Evolutionary conservation across 1,140 invertebrate species (phyloP).

Genomic region (Sycophaga agraensis): DNA sequence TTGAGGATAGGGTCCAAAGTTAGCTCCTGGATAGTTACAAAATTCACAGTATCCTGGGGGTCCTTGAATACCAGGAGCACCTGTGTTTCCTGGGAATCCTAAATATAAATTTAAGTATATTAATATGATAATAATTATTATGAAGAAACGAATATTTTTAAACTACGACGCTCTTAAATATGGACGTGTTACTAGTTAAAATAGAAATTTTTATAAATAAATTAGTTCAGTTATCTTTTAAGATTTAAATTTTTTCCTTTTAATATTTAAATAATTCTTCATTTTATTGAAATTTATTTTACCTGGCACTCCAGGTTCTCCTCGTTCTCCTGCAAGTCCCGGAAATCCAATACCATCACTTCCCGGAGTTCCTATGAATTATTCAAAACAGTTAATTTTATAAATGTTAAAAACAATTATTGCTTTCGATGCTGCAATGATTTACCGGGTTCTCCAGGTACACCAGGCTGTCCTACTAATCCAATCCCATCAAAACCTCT

Average conservation of each 20-base stretch:
- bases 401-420: too few species aligned
- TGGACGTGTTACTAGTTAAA: too few species aligned
- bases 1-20: neutral
- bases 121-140: too few species aligned
- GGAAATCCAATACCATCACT: constrained; percentile 63
- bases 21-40: constrained; percentile 53
- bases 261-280: too few species aligned
- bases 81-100: constrained; percentile 57
- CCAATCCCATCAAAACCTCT: constrained; percentile 69
- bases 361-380: constrained; percentile 63
- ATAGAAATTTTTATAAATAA: too few species aligned
- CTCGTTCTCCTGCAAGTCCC: constrained; percentile 65
- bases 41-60: constrained; percentile 66
- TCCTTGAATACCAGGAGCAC: constrained; percentile 60
- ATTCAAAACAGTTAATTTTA: too few species aligned
- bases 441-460: constrained; percentile 65
- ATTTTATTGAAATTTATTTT: too few species aligned
- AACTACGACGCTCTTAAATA: too few species aligned
- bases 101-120: constrained; percentile 22
- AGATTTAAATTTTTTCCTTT: too few species aligned
- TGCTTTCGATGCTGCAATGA: too few species aligned
- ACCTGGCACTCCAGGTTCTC: constrained; percentile 68
- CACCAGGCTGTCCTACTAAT: constrained; percentile 68
- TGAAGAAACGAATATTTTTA: too few species aligned
- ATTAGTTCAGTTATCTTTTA: too few species aligned